Conservation (phyloP, 2,797 vertebrate species). For the Etheostoma nigrum region DNA sequence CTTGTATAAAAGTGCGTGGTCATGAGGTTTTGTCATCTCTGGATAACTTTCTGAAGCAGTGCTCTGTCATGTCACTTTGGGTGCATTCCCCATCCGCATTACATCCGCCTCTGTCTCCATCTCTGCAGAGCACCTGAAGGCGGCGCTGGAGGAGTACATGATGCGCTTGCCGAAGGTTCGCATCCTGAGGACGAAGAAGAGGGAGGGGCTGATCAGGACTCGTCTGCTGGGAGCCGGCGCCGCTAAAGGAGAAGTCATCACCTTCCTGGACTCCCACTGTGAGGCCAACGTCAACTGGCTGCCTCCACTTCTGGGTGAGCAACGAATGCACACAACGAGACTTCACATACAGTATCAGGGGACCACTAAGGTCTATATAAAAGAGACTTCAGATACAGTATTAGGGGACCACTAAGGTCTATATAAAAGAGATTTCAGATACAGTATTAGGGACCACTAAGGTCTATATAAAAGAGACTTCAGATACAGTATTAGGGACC, state of each 20-base stretch:
- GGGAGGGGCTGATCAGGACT: conserved; percentile 95
- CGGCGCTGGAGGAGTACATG: conserved; percentile 94
- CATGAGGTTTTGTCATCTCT: conserved; percentile 8
- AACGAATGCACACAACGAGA: background rate
- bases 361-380: too few relatives aligned
- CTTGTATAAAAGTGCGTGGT: background rate
- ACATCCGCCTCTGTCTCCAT: background rate
- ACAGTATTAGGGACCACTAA: too few relatives aligned
- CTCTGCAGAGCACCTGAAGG: conserved; percentile 92
- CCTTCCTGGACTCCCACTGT: conserved; percentile 97
- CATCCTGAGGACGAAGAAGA: conserved; percentile 93
- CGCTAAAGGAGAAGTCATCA: conserved; percentile 94
- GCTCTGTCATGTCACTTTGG: background rate
- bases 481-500: too few relatives aligned
- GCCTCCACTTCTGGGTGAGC: conserved; percentile 92
- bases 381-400: too few relatives aligned
- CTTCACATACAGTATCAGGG: too few relatives aligned
- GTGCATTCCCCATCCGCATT: background rate
- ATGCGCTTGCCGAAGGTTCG: conserved; percentile 90
- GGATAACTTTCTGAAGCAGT: conserved; percentile 7
- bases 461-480: too few relatives aligned
- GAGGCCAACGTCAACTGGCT: conserved; percentile 98
- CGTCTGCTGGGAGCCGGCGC: conserved; percentile 92
- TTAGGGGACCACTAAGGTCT: too few relatives aligned
- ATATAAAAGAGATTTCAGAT: too few relatives aligned